phyloP scores from a whole-genome alignment of 1,140 invertebrate genomes.

The Neodiprion pinetum region DNA sequence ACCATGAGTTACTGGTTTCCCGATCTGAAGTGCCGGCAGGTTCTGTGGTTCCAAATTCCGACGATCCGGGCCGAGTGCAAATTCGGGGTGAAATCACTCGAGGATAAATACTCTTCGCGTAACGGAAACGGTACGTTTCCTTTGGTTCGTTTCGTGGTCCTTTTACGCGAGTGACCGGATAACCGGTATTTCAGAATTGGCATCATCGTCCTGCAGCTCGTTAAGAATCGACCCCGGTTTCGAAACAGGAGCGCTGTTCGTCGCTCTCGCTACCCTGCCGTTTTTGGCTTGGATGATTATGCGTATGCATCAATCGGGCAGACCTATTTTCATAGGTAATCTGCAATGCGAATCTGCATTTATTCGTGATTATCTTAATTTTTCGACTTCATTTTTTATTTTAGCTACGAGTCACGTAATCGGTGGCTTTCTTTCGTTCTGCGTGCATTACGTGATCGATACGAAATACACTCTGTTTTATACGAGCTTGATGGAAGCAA shows the following conservation, averaged over 20 bases:
- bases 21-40: background rate
- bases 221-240: background rate
- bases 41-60: background rate
- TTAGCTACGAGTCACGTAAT: background rate
- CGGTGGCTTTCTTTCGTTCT: background rate
- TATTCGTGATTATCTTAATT: background rate
- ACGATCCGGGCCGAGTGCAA: background rate
- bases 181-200: background rate
- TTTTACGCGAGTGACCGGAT: background rate
- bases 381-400: background rate
- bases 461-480: background rate
- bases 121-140: background rate
- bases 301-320: background rate
- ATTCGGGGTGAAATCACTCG: background rate
- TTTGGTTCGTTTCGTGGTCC: background rate
- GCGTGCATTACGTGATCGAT: background rate
- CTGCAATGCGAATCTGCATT: background rate
- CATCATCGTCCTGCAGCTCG: background rate
- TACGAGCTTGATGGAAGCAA: background rate
- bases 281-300: background rate
- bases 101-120: background rate
- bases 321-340: background rate
- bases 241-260: background rate
- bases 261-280: background rate
- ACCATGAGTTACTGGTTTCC: conserved; percentile 1